Evolutionary conservation across 30 jellyfish, hydroid and myxozoan genomes (phyloP), one percentile per base, ranked within the genome.

Genomic region (Catostylus mosaicus): DNA sequence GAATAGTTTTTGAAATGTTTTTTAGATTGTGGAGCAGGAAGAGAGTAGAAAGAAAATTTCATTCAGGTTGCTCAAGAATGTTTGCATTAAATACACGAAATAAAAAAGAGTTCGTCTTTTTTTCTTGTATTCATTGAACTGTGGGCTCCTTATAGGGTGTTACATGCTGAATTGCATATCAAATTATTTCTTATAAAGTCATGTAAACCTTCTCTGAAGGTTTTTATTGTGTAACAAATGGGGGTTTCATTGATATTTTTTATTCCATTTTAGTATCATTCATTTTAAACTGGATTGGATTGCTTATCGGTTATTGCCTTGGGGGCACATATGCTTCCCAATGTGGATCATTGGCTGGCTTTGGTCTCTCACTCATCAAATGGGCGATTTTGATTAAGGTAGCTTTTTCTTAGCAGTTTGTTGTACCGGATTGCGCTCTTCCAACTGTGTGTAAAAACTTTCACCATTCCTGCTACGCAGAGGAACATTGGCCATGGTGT

Each of bases 301-400:
- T 86, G 48, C 52, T 92, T 24, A 66, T 85, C 32, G 96, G 92
- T 0, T 92, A 86, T 76, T 86, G 97, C 76, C 51, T 86, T 63
- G 73, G 96, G 2, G 51, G 78, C 29, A 34, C 92, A 2, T 24
- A 78, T 31, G 87, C 98, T 43, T 61, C 96, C 32, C 91, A 75
- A 46, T 81, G 75, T 82, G 98, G 98, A 64, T 95, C 98, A n/a
- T 27, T 75, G 0, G 83, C 97, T 51, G 98, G 98, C 29, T 86
- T 92, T 66, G 98, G 98, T 14, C 83, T 92, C 3, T 92, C 98
- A 5, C 88, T 92, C 52, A 89, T 92, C 68, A 92, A 92, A 67
- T 86, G 97, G 96, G 98, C 89, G 10, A 54, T 86, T n/a, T 20
- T 92, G 1, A 60, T 92, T 30, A 81, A 82, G 96, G 98, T 92